phyloP scores from a whole-genome alignment of 2,113 vertebrate genomes.

The Petrocephalus microphthalmus region DNA sequence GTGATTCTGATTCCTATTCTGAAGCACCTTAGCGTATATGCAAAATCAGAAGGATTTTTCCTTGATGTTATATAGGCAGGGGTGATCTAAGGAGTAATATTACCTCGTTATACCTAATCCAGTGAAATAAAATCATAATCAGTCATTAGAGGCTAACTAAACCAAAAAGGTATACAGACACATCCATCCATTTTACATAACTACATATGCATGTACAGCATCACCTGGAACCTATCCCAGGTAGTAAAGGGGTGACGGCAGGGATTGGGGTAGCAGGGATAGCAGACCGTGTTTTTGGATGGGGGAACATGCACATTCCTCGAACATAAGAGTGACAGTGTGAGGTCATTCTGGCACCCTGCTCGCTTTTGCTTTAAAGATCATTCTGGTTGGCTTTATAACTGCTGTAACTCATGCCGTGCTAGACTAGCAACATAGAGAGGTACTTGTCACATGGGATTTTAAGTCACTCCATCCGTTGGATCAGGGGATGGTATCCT shows the following conservation, averaged over 20 bases:
- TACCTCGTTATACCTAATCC: background rate
- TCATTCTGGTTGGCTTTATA: background rate
- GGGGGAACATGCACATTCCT: background rate
- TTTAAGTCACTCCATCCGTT: slow-evolving; percentile 3
- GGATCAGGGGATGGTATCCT: background rate
- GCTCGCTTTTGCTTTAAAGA: background rate
- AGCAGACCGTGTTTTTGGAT: background rate
- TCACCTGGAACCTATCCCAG: background rate
- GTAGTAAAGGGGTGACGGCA: background rate
- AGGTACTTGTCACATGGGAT: background rate
- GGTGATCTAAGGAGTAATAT: background rate
- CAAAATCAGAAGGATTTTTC: background rate
- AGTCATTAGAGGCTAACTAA: background rate
- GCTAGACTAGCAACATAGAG: background rate
- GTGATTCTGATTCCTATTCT: background rate
- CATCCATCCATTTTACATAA: background rate
- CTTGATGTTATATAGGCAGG: background rate
- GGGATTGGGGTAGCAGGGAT: background rate
- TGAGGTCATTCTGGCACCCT: background rate
- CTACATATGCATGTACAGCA: background rate
- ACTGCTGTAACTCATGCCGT: background rate
- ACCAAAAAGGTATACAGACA: background rate
- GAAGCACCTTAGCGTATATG: background rate
- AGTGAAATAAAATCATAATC: background rate
- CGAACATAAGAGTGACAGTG: background rate